A percentile compares a stretch with the other conserved stretches of the same genome.
These are phyloP conservation scores for Poeciliopsis prolifica DNA, from an alignment of 2,113 vertebrate species.

Conservation along the genomic window DNA sequence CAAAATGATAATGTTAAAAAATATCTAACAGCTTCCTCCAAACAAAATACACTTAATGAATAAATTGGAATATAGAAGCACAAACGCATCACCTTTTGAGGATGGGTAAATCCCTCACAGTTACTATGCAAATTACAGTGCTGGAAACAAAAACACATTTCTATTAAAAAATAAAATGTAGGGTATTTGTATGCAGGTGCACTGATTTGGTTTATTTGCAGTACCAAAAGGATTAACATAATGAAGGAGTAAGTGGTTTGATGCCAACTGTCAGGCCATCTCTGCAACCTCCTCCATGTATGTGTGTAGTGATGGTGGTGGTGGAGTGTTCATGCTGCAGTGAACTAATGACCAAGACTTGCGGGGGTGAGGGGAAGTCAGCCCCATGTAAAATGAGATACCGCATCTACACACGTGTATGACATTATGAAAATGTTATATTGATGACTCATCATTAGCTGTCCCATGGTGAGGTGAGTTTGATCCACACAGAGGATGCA, in stretches of 20 bases:
- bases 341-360: conserved; percentile 81
- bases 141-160: conserved; percentile 62
- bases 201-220: conserved; percentile 56
- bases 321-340: conserved; percentile 63
- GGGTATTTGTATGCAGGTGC: conserved; percentile 73
- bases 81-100: too few relatives aligned
- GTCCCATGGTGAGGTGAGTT: conserved; percentile 76
- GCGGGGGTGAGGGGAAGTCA: too few relatives aligned
- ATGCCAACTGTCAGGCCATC: conserved; percentile 71
- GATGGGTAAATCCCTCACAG: too few relatives aligned
- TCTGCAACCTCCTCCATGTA: conserved; percentile 58
- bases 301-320: conserved; percentile 42
- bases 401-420: conserved; percentile 70
- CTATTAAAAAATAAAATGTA: conserved; percentile 71
- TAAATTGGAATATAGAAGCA: too few relatives aligned
- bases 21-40: too few relatives aligned
- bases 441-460: conserved; percentile 83
- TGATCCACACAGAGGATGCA: conserved; percentile 79
- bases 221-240: conserved; percentile 75
- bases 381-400: conserved; percentile 77
- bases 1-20: too few relatives aligned
- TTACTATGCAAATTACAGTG: conserved; percentile 54
- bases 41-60: too few relatives aligned
- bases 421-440: conserved; percentile 85
- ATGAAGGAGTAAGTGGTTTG: conserved; percentile 65